Evolutionary conservation across 1,140 invertebrate species (phyloP).

Genomic region (Vanessa tameamea): DNA sequence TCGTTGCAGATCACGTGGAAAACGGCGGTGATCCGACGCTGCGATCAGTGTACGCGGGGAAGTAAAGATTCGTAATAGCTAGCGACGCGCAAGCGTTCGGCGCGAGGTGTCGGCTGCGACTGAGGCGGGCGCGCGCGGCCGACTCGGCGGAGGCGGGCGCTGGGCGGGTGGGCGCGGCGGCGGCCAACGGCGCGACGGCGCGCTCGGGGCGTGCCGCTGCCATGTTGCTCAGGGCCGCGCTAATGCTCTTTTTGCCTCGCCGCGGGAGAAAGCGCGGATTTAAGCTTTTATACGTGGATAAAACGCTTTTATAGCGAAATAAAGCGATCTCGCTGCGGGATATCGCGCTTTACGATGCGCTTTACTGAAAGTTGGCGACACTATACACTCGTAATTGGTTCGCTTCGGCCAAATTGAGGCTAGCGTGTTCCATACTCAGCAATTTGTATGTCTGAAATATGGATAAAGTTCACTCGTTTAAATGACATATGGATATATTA

Average conservation of each 20-base stretch:
- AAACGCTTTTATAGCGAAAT: constrained; percentile 80
- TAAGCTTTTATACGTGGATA: constrained; percentile 80
- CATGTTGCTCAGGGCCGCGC: constrained; percentile 64
- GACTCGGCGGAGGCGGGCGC: constrained; percentile 39
- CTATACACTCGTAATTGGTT: constrained; percentile 71
- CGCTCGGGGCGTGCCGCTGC: constrained; percentile 66
- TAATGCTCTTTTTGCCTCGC: constrained; percentile 77
- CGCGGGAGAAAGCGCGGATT: constrained; percentile 77
- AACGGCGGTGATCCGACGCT: constrained; percentile 6
- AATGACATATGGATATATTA: constrained; percentile 22
- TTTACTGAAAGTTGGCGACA: constrained; percentile 77
- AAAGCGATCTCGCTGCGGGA: constrained; percentile 78
- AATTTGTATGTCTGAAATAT: constrained; percentile 34
- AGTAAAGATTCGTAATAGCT: constrained; percentile 11
- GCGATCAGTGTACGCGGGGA: constrained; percentile 5
- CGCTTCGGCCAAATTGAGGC: constrained; percentile 63
- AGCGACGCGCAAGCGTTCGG: constrained; percentile 40
- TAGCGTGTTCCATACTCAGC: constrained; percentile 43
- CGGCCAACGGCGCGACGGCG: constrained; percentile 46
- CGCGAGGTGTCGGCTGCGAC: constrained; percentile 49
- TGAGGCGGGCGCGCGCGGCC: constrained; percentile 42
- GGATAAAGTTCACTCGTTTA: constrained; percentile 35
- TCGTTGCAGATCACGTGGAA: constrained; percentile 25
- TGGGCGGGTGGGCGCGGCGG: constrained; percentile 52
- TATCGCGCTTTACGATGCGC: constrained; percentile 76